Evolutionary conservation across 2,113 vertebrate species (phyloP), one percentile per base, ranked within the genome.

Genomic region (Xenus cinereus): DNA sequence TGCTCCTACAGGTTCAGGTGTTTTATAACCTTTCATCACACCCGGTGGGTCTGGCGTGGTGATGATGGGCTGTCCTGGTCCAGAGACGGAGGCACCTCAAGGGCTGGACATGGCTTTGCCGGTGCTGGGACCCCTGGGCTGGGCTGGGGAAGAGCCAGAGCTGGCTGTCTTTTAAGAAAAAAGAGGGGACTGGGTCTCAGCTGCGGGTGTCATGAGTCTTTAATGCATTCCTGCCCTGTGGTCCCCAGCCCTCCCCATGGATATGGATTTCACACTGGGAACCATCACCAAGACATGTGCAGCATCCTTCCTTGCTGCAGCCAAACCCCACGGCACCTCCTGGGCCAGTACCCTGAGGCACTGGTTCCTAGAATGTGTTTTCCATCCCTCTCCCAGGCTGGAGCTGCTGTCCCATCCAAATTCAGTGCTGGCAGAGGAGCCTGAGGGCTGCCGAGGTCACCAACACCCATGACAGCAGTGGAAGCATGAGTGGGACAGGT

Each of bases 391-490:
- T 7, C 33, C 32, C 27, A 26, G 75, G n/a, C 48, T 56, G 48
- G 62, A 76, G 22, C 18, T 60, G 24, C 50, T 77, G 77, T 20
- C 24, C 23, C 32, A n/a, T 18, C 63, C 32, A 30, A 63, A 57
- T 5, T n/a, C 43, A 64, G 35, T 10, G 27, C 32, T 75, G 41
- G 10, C 54, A 76, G 63, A 50, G 21, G 32, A 69, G 27, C 18
- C 21, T 12, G 59, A n/a, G 39, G 20, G 24, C 20, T 80, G 21
- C 53, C 4, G 1, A 8, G 57, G 19, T 53, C 26, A 48, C 46
- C 2, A 1, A 17, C 41, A 16, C 5, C 27, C 24, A 14, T 0
- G 3, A 8, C 30, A 57, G 24, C 35, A n/a, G 11, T 4, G 45
- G 33, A 59, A 33, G 24, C 32, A 57, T 5, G 21, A 54, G 67